Evolutionary conservation across 2,113 vertebrate species (phyloP), one percentile per base, ranked within the genome.

Genomic region (Passer domesticus): DNA sequence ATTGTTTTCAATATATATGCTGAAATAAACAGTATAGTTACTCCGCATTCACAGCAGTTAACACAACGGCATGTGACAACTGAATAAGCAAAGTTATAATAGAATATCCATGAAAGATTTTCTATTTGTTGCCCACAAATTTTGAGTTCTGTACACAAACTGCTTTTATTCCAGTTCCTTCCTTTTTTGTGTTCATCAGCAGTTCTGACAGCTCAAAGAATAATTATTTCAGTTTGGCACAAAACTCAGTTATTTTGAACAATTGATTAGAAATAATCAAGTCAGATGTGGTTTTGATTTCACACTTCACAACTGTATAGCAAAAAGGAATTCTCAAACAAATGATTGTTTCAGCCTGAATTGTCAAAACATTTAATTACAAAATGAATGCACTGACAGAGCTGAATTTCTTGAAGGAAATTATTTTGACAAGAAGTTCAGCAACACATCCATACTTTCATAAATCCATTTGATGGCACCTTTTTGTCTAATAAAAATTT

Each of bases 311-410:
- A 6, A 77, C 28, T 77, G 23, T 76, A 41, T 43, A 85, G 79
- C 18, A 80, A 80, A 93, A 94, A 92, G 56, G 68, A 83, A 41
- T 89, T 93, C 85, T 67, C 92, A 94, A 94, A 73, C 39, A 83
- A 87, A 47, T 17, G 2, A 27, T 60, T 92, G 35, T 39, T 95
- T 92, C 73, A 62, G 76, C 52, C 60, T 89, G 80, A 82, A 64
- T 72, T 93, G 83, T 66, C 69, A 85, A 92, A 92, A 72, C 21
- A 52, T 91, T 90, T 89, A 94, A 91, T 87, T 90, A 90, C 69
- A 84, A 83, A 89, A 83, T 41, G 21, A 87, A 89, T 73, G 15
- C 47, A 83, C 47, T 80, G 67, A 77, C 64, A 90, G 25, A 8
- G 1, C 33, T 79, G 74, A 73, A 66, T 69, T 44, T 94, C 28